Evolutionary conservation across 2,797 vertebrate genomes (phyloP).

Genomic region (Cygnus olor): DNA sequence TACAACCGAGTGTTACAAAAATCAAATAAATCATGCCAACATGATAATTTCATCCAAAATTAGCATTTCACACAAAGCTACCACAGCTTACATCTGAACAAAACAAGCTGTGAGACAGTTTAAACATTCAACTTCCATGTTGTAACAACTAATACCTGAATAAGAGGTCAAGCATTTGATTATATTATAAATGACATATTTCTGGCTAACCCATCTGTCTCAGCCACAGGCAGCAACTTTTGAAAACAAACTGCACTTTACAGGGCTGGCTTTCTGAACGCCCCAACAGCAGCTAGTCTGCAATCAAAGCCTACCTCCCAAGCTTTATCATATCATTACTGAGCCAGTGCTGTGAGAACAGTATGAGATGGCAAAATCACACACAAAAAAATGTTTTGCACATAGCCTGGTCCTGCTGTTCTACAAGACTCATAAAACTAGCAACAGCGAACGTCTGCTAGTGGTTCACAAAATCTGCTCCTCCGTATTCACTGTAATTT

Average conservation of each 20-base stretch:
- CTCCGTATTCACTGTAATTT: not conserved
- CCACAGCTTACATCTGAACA: not conserved
- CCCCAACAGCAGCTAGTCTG: not conserved
- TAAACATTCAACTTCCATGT: not conserved
- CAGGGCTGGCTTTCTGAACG: constrained; percentile 7
- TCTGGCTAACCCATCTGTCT: not conserved
- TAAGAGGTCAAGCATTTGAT: not conserved
- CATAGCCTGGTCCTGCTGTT: constrained; percentile 61
- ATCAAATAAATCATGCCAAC: not conserved
- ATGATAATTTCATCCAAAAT: not conserved
- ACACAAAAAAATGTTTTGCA: constrained; percentile 75
- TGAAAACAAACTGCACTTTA: constrained; percentile 14
- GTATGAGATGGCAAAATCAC: constrained; percentile 40
- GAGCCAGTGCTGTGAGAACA: constrained; percentile 46
- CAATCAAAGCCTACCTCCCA: constrained; percentile 54
- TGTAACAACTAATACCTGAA: not conserved
- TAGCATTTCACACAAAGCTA: not conserved
- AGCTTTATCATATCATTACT: constrained; percentile 14
- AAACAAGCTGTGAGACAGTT: not conserved
- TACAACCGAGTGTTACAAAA: not conserved
- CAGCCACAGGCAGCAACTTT: not conserved
- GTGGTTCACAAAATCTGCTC: constrained; percentile 4
- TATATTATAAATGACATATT: not conserved
- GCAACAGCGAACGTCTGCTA: not conserved
- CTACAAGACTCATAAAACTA: constrained; percentile 15